Evolutionary conservation across 1,140 invertebrate genomes (phyloP).

Genomic region (Zaprionus africanus): DNA sequence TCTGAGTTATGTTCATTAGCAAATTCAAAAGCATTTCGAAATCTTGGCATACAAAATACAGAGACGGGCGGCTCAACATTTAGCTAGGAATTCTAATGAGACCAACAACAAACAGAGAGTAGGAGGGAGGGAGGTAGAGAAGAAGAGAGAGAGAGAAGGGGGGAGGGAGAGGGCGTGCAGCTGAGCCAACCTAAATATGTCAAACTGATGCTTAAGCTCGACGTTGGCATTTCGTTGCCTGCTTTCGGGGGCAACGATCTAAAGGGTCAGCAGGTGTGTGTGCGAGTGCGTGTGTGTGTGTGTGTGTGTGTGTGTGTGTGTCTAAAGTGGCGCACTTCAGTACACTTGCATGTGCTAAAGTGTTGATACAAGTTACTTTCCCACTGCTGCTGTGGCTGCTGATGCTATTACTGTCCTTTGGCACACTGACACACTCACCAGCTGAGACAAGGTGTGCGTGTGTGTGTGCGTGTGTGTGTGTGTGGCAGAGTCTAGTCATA

Average conservation of each 20-base stretch:
- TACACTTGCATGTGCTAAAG: slow-evolving; percentile 75
- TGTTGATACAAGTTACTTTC: slow-evolving; percentile 82
- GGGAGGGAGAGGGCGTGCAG: not conserved
- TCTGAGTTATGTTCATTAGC: slow-evolving; percentile 83
- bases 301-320: slow-evolving; percentile 16
- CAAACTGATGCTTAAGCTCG: slow-evolving; percentile 47
- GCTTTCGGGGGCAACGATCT: slow-evolving; percentile 70
- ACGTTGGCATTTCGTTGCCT: slow-evolving; percentile 66
- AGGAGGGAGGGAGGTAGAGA: slow-evolving; percentile 21
- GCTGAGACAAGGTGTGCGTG: slow-evolving; percentile 15
- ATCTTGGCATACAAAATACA: slow-evolving; percentile 33
- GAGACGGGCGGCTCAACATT: slow-evolving; percentile 46
- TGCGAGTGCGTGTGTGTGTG: slow-evolving; percentile 9
- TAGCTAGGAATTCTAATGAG: slow-evolving; percentile 71
- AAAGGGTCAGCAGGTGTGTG: slow-evolving; percentile 71
- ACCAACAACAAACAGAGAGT: slow-evolving; percentile 7
- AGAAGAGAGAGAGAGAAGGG: slow-evolving; percentile 10
- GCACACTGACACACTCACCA: slow-evolving; percentile 69
- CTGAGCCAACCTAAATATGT: slow-evolving; percentile 74
- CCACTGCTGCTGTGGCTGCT: slow-evolving; percentile 31
- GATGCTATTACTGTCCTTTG: slow-evolving; percentile 57
- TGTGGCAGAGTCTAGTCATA: slow-evolving; percentile 47
- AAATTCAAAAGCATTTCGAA: slow-evolving; percentile 64
- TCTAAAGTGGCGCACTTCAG: slow-evolving; percentile 67
- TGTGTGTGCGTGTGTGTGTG: slow-evolving; percentile 18